phyloP scores from a whole-genome alignment of 2,797 vertebrate genomes.

The Gallinago stenura region DNA sequence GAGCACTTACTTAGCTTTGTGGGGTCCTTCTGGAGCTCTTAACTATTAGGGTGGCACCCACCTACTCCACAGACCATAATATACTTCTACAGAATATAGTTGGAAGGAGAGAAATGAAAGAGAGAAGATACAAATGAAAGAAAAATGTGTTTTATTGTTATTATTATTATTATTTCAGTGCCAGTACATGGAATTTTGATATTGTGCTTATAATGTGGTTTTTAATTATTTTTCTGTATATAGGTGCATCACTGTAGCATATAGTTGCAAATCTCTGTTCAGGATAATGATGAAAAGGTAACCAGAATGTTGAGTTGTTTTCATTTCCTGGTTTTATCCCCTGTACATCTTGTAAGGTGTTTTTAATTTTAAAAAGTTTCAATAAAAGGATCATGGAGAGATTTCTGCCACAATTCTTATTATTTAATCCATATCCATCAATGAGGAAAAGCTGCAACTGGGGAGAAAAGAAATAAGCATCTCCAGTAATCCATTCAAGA shows the following conservation, averaged over 20 bases:
- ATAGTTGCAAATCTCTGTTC: not conserved
- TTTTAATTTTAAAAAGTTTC: not conserved
- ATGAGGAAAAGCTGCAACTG: not conserved
- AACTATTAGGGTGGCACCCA: not conserved
- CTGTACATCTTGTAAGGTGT: not conserved
- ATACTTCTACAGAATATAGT: not conserved
- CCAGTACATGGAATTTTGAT: not conserved
- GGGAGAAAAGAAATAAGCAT: slow-evolving; percentile 5
- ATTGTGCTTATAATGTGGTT: not conserved
- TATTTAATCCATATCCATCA: slow-evolving; percentile 7
- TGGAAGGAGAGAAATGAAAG: not conserved
- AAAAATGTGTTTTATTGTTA: not conserved
- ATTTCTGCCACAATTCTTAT: not conserved
- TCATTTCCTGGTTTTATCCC: slow-evolving; percentile 22
- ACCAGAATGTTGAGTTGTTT: not conserved
- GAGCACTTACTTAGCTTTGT: not conserved
- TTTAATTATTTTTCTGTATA: not conserved
- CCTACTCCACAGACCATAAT: not conserved
- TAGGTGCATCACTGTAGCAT: not conserved
- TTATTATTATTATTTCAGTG: not conserved
- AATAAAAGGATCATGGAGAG: not conserved
- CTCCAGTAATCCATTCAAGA: not conserved
- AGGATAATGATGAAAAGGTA: not conserved
- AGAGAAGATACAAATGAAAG: not conserved
- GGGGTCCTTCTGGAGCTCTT: not conserved